Evolutionary conservation across 2,888 invertebrate species (phyloP).

Genomic region (Acrobasis suavella): DNA sequence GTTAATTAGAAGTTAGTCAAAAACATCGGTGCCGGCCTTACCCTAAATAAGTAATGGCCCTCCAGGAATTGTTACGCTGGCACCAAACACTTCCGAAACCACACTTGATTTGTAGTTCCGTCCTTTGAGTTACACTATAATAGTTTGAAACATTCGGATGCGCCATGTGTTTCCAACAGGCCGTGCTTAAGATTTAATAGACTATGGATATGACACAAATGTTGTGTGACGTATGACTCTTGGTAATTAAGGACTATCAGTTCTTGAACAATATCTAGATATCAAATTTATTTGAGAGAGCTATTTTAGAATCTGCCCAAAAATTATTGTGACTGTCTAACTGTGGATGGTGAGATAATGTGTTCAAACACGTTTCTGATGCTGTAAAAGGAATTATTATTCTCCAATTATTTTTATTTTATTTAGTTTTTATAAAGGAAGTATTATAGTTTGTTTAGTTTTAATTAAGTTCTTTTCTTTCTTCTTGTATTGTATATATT

Average conservation of each 20-base stretch:
- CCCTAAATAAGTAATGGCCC: slow-evolving; percentile 60
- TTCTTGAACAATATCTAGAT: neutral
- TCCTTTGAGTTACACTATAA: slow-evolving; percentile 61
- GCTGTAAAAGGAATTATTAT: too few species aligned
- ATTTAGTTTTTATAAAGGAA: too few species aligned
- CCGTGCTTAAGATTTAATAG: slow-evolving; percentile 26
- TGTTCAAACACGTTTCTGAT: too few species aligned
- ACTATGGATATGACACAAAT: slow-evolving; percentile 23
- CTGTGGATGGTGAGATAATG: too few species aligned
- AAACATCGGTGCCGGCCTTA: slow-evolving; percentile 38
- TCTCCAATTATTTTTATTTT: too few species aligned
- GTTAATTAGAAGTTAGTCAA: slow-evolving; percentile 23
- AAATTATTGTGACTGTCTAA: too few species aligned
- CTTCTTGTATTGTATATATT: too few species aligned
- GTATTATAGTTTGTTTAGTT: too few species aligned
- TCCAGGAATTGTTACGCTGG: slow-evolving; percentile 61
- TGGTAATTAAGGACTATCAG: neutral
- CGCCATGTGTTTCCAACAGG: slow-evolving; percentile 59
- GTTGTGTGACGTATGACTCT: slow-evolving; percentile 7
- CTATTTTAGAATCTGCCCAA: too few species aligned
- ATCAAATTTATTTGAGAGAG: too few species aligned
- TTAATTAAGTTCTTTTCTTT: too few species aligned
- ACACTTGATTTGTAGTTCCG: slow-evolving; percentile 78
- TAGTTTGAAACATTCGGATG: slow-evolving; percentile 62
- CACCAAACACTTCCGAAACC: slow-evolving; percentile 72